Evolutionary conservation across 1,140 invertebrate species (phyloP), one percentile per base, ranked within the genome.

Genomic region (Batillaria attramentaria): DNA sequence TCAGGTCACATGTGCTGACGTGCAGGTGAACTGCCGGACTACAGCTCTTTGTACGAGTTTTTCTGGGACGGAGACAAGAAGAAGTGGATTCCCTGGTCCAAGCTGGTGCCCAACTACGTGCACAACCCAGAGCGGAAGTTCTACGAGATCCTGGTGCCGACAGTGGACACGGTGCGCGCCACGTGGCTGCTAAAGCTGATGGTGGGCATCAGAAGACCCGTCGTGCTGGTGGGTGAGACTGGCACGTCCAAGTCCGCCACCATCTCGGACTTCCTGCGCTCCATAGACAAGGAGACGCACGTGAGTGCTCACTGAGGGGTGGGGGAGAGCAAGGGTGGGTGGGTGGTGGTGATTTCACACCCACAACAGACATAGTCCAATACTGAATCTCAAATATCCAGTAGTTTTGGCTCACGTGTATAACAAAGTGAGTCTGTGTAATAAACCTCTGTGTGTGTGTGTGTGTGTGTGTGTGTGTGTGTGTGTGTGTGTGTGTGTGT

Each of bases 231-330:
- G 0, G 96, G 96, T 1, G 96, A 97, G 85, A 96, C 95, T 2
- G 96, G 96, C 3, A 96, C 95, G 43, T 96, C 95, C 0, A 97
- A 97, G 92, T 96, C 95, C 2, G 95, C 96, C 0, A 95, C 96
- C 57, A 94, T 96, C 79, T 93, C 93, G 79, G 94, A 95, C 84
- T 97, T 95, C 91, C 89, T 97, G 41, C 92, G 94, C 79, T 92
- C 93, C 65, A 87, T 97, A 28, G 92, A 94, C 85, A 65, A 91
- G 92, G 87, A 90, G 24, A 80, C 66, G 90, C 95, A 94, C 90
- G 95, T 95, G 89, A 93, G 93, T 92, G 8, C 62, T 39, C 24
- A 50, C 24, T 50, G 13, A 50, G 24, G 46, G 10, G 46, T 50
- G 24, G 46, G 46, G 13, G 13, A 50, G 10, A 24, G 46, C 46